phyloP scores from a whole-genome alignment of 2,113 vertebrate species.

The Verasper variegatus region DNA sequence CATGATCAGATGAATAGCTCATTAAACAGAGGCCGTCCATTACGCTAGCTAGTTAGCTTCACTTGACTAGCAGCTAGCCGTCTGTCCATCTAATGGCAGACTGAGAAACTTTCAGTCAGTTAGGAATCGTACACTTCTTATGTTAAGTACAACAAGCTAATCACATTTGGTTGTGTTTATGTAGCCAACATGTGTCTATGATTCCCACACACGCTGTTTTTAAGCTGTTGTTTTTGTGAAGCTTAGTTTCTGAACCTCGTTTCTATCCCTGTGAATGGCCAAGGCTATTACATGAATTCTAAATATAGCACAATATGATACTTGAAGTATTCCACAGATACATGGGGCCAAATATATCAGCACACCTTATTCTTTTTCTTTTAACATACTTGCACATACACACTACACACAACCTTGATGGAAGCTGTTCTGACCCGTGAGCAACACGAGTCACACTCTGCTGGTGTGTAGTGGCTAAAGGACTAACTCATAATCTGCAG shows the following conservation, averaged over 20 bases:
- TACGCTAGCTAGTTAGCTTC: neutral
- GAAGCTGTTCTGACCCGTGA: neutral
- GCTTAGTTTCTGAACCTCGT: neutral
- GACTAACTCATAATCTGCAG: neutral
- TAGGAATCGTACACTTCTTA: no score
- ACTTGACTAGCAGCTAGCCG: neutral
- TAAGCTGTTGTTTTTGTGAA: neutral
- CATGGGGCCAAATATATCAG: neutral
- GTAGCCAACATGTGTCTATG: no score
- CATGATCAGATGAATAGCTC: no score
- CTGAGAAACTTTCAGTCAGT: no score
- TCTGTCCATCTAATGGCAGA: neutral
- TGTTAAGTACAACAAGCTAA: no score
- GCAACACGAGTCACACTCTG: neutral
- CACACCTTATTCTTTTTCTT: neutral
- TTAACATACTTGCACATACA: neutral
- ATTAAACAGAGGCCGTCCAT: no score
- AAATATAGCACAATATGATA: neutral
- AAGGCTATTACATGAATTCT: neutral
- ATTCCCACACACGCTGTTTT: neutral
- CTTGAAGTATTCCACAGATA: neutral
- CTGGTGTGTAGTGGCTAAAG: neutral
- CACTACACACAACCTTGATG: neutral
- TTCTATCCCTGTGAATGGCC: neutral
- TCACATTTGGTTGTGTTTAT: neutral